Evolutionary conservation across 1,140 invertebrate genomes (phyloP).

Genomic region (Drosophila guanche): DNA sequence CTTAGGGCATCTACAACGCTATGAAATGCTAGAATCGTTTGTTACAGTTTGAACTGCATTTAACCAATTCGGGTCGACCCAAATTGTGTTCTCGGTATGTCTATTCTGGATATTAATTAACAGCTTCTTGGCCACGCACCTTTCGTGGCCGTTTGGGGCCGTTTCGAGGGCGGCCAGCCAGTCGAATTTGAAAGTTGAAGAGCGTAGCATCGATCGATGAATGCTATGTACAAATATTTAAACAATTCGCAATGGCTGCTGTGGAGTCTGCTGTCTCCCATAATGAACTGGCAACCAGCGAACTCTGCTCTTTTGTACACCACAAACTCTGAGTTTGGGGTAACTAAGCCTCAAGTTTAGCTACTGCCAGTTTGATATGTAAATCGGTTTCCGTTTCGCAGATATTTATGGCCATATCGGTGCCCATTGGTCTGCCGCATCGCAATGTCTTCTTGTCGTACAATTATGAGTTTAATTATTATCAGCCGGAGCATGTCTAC

Average conservation of each 20-base stretch:
- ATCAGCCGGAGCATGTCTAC: conserved; percentile 80
- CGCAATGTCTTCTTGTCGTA: conserved; percentile 89
- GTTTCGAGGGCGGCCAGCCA: conserved; percentile 7
- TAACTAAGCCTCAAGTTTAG: background rate
- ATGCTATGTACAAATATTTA: conserved; percentile 13
- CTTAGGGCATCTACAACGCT: conserved; percentile 3
- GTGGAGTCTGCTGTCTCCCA: conserved; percentile 9
- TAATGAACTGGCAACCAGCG: conserved; percentile 5
- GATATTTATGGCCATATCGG: conserved; percentile 88
- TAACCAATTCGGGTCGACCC: conserved; percentile 50
- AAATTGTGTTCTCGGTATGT: background rate
- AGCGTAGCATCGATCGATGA: conserved; percentile 12
- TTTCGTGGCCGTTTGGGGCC: conserved; percentile 22
- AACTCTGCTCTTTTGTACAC: conserved; percentile 16
- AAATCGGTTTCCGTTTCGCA: conserved; percentile 25
- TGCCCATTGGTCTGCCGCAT: conserved; percentile 88
- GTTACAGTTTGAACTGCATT: conserved; percentile 53
- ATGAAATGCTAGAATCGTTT: conserved; percentile 13
- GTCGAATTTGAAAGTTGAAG: conserved; percentile 22
- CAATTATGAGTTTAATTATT: conserved; percentile 90
- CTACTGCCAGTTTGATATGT: background rate
- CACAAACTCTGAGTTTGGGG: conserved; percentile 45
- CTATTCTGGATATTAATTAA: conserved; percentile 44
- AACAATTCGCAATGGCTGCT: conserved; percentile 5
- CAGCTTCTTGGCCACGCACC: conserved; percentile 36